Base-by-base conservation (phyloP, 1,140 invertebrate species). In the Penaeus vannamei region DNA sequence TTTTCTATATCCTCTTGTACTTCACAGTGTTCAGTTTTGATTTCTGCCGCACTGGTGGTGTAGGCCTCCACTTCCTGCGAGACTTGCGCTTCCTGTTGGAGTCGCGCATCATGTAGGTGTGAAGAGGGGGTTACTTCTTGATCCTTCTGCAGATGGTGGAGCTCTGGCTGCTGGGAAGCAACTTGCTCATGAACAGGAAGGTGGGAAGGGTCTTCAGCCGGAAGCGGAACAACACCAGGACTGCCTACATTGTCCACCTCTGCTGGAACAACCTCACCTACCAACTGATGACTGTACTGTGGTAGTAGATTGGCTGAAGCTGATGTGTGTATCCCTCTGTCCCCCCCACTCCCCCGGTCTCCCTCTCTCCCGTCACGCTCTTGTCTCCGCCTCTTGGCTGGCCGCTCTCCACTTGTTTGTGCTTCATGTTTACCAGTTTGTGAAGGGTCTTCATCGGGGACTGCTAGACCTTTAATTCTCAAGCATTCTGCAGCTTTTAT, bases 401-500 rank as follows among this genome's bases (percentile, higher is more conserved):
- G 84, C 19, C 66, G 69, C n/a, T 85, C 84, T 0, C 72, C 72
- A 19, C 36, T 42, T 2, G 26, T 69, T 23, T 60, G 83, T 3
- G 32, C 5, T 19, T 84, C 83, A 20, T n/a, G 22, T 42, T 64
- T 84, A 8, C 19, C 17, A 26, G 64, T 61, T 29, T 85, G 66
- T 23, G 84, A 19, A 4, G 84, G 84, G 53, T 85, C 84, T 42
- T 85, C 84, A 64, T 85, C 84, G 1, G 84, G 84, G 36, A 85
- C 84, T 17, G 84, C 84, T 12, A 85, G 46, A 3, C 84, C 84
- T 29, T 85, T 85, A 42, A 85, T 85, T 60, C 69, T 59, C 10
- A 85, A 36, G 22, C 84, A 85, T 29, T 85, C 84, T 7, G 84
- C 84, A 32, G 84, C 84, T 53, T 85, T 85, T 23, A 85, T 85